Base-by-base conservation (phyloP, 2,113 vertebrate species). In the Hippopotamus amphibius region DNA sequence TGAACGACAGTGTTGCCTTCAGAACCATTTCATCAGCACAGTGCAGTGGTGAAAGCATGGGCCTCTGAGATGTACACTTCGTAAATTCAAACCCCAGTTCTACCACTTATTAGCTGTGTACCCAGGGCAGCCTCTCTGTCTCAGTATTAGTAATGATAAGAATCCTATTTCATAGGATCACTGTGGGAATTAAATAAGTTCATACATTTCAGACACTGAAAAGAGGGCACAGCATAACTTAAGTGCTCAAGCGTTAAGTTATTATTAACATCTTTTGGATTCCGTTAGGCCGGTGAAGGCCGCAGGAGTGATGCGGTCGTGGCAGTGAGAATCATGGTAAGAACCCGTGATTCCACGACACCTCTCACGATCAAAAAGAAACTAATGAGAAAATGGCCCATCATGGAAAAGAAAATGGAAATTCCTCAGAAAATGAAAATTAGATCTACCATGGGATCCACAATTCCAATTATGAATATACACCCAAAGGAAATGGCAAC, bases 71-170 rank as follows among this genome's bases (percentile, higher is more conserved):
- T 37, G 57, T 77, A 53, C 2, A 37, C 69, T 43, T n/a, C 24
- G 53, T 28, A 63, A 53, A 68, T 91, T 86, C 90, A 90, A 80
- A 33, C 5, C 59, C 22, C 43, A 71, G 30, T 14, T 82, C 61
- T 33, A 5, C 79, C 33, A 33, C 79, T 57, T 83, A 83, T 92
- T 80, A 97, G 88, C 74, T 83, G 41, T 30, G 68, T 92, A 92
- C 95, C 89, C 77, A 93, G 66, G 77, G 85, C 37, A 95, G 95
- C 65, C 50, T 89, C 66, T 95, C 71, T 41, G 48, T 66, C 37
- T 90, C 28, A 30, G 17, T 68, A 59, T 93, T 92, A 90, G 57
- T 6, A 91, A 96, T 41, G n/a, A 81, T 69, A 74, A 93, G 37
- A 63, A 53, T 95, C 17, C 12, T 30, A 59, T 53, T 63, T 95